A percentile compares a stretch with the other conserved stretches of the same genome.
Evolutionary conservation across 2,113 vertebrate species (phyloP).

Genomic region (Bubo scandiacus): DNA sequence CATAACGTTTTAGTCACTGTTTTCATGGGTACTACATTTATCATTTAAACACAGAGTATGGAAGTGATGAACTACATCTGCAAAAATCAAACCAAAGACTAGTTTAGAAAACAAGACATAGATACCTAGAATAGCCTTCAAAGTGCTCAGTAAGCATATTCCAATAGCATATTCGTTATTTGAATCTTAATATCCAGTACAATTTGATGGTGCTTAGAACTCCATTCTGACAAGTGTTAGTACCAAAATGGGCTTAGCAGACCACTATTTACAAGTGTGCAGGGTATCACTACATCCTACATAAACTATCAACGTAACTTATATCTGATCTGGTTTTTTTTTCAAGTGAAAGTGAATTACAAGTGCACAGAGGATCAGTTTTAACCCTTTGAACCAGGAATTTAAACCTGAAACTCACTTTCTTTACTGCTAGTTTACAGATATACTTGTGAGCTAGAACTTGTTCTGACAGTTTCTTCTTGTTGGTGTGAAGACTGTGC

Average conservation of each 20-base stretch:
- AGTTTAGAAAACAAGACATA: neutral
- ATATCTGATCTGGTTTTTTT: neutral
- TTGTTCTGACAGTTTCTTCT: neutral
- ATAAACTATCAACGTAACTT: neutral
- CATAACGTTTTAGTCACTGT: neutral
- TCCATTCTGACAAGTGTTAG: neutral
- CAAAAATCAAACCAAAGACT: neutral
- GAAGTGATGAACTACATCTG: neutral
- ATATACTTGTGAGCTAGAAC: neutral
- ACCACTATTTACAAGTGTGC: neutral
- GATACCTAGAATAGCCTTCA: neutral
- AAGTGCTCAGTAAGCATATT: neutral
- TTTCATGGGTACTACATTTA: neutral
- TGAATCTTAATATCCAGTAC: neutral
- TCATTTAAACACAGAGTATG: accelerated
- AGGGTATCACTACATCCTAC: neutral
- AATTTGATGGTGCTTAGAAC: neutral
- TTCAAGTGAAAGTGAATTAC: neutral
- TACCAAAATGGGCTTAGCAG: neutral
- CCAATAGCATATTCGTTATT: neutral
- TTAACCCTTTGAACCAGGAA: neutral
- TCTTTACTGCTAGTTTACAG: neutral
- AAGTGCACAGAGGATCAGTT: neutral
- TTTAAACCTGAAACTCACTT: neutral
- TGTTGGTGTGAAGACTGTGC: neutral